These are phyloP conservation scores for Mastigias papua DNA, from an alignment of 30 jellyfish, hydroid and myxozoan species.

Conservation along the genomic window DNA sequence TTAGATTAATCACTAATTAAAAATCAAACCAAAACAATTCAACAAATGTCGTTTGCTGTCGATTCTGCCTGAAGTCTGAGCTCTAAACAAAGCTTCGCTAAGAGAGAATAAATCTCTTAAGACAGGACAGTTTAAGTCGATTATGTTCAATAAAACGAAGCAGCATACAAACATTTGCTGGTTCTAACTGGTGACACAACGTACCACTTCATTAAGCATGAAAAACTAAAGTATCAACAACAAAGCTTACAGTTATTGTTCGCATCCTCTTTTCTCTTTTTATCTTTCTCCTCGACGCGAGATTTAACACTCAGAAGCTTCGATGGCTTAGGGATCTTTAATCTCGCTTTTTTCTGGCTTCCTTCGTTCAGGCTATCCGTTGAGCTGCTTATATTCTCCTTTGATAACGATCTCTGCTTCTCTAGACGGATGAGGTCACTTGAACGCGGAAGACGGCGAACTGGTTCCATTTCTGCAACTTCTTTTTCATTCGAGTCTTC, in stretches of 20 bases:
- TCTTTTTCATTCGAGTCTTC: background rate
- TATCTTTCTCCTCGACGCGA: slow-evolving; percentile 56
- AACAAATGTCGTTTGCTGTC: too few relatives aligned
- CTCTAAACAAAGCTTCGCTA: too few relatives aligned
- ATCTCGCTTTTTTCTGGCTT: slow-evolving; percentile 68
- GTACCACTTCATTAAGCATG: background rate
- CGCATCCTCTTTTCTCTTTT: slow-evolving; percentile 57
- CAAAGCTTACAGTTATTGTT: slow-evolving; percentile 35
- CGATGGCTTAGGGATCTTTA: slow-evolving; percentile 72
- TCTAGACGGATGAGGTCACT: slow-evolving; percentile 50
- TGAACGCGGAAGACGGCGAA: slow-evolving; percentile 75
- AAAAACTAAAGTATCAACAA: background rate
- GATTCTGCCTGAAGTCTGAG: too few relatives aligned
- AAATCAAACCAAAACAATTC: too few relatives aligned
- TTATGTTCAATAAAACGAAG: too few relatives aligned
- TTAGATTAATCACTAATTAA: too few relatives aligned
- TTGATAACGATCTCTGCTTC: slow-evolving; percentile 45
- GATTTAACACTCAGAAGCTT: slow-evolving; percentile 34
- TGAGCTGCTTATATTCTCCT: slow-evolving; percentile 61
- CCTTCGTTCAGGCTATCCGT: slow-evolving; percentile 75
- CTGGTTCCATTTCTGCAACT: slow-evolving; percentile 62
- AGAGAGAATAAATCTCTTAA: too few relatives aligned
- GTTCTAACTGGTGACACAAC: background rate
- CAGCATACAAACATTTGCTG: background rate
- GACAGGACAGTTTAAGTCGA: too few relatives aligned